Base-by-base conservation (phyloP, 2,888 invertebrate species). In the Patella caerulea region DNA sequence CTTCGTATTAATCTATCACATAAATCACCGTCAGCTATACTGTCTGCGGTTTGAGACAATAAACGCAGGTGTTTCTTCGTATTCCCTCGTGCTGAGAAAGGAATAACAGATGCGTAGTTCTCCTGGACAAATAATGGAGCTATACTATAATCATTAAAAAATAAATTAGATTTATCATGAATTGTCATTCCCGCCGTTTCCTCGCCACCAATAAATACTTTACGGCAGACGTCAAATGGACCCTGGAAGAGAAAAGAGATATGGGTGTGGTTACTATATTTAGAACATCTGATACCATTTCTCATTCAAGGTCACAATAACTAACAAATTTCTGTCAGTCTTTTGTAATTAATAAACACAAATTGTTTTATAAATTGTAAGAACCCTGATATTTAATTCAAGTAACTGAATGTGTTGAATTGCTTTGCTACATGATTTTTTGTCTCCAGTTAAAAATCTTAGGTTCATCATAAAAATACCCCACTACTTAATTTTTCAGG, bases 71-170 rank as follows among this genome's bases (percentile, higher is more conserved):
- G 92, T 86, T 95, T 94, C 19, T 85, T 87, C 14, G 85, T 88
- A 73, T 90, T 87, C 9, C 89, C 89, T 75, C 91, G 91, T 80
- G 11, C 94, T 79, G 94, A 95, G 79, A 94, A 94, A 0, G 97
- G 97, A n/a, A 93, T 92, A 1, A 96, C 96, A 80, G 94, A 94
- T 24, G 96, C 92, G 92, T 99, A 99, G 92, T 99, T 99, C 92
- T 99, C 99, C 88, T 99, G 98, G 0, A 99, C 97, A 92, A 99
- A 99, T 17, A 99, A 93, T 1, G 98, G 97, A n/a, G 95, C 95
- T 82, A 99, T 94, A 88, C 95, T 97, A 93, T 99, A 99, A 93
- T 99, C 99, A 88, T 96, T 95, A 93, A 99, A 99, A 93, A 99
- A 99, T 77, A 99, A 93, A 90, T 96, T 96, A 77, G 95, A 94